phyloP scores from a whole-genome alignment of 2,888 invertebrate species.

The Entomobrya multifasciata region DNA sequence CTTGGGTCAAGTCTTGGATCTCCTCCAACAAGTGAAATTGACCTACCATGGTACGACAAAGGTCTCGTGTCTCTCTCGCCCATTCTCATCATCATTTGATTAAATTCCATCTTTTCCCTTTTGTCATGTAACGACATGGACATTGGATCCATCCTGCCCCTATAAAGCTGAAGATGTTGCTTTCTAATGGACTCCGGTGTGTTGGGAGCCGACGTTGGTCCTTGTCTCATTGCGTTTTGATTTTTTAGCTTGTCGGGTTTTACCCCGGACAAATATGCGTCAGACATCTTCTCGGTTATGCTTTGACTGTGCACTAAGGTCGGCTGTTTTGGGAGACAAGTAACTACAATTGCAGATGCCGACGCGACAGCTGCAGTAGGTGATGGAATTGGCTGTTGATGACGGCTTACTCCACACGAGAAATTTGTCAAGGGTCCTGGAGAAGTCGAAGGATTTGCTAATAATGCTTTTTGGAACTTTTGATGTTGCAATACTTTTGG shows the following conservation, averaged over 20 bases:
- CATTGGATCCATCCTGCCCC: slow-evolving; percentile 75
- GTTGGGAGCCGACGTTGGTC: slow-evolving; percentile 78
- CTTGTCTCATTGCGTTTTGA: slow-evolving; percentile 74
- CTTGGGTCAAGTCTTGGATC: slow-evolving; percentile 67
- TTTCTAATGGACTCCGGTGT: slow-evolving; percentile 78
- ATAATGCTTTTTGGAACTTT: slow-evolving; percentile 65
- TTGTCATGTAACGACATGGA: slow-evolving; percentile 72
- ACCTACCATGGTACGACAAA: slow-evolving; percentile 78
- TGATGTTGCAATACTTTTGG: slow-evolving; percentile 42
- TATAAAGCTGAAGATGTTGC: slow-evolving; percentile 75
- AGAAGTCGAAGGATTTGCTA: slow-evolving; percentile 37
- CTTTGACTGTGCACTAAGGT: slow-evolving; percentile 68
- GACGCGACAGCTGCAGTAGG: slow-evolving; percentile 59
- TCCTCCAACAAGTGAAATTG: slow-evolving; percentile 66
- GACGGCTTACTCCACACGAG: slow-evolving; percentile 35
- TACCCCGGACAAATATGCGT: slow-evolving; percentile 77
- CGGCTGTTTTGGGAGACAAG: slow-evolving; percentile 69
- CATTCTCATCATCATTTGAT: slow-evolving; percentile 79
- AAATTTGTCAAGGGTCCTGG: slow-evolving; percentile 36
- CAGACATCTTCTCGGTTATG: slow-evolving; percentile 74
- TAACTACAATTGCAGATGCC: slow-evolving; percentile 63
- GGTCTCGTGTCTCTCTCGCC: slow-evolving; percentile 76
- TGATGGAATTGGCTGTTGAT: slow-evolving; percentile 43
- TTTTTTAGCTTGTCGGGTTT: slow-evolving; percentile 77
- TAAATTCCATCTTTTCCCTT: slow-evolving; percentile 79